These are phyloP conservation scores for Drosophila insularis DNA, from an alignment of 1,140 invertebrate species.

Conservation along the genomic window DNA sequence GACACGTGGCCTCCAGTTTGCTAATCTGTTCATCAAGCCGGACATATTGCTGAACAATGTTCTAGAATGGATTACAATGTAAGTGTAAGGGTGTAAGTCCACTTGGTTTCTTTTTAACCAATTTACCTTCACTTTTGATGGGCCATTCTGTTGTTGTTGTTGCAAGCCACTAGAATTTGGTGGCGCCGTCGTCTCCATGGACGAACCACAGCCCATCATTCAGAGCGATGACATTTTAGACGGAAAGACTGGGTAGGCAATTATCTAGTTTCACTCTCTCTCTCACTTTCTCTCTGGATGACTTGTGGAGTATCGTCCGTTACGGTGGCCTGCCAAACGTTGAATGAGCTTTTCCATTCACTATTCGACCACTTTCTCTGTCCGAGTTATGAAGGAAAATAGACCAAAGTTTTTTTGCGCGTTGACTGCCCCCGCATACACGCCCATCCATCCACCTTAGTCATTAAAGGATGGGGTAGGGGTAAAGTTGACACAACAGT, in stretches of 20 bases:
- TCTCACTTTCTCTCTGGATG: background rate
- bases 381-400: constrained; percentile 39
- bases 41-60: constrained; percentile 68
- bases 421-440: constrained; percentile 21
- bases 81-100: background rate
- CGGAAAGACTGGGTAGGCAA: constrained; percentile 10
- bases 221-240: constrained; percentile 57
- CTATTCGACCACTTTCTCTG: constrained; percentile 43
- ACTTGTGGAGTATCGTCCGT: constrained; percentile 18
- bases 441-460: constrained; percentile 5
- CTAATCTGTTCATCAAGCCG: constrained; percentile 76
- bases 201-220: constrained; percentile 80
- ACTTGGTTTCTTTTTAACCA: too few relatives aligned
- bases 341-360: constrained; percentile 51
- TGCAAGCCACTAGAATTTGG: constrained; percentile 54
- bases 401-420: constrained; percentile 62
- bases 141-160: constrained; percentile 55
- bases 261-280: background rate
- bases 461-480: background rate
- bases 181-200: constrained; percentile 62
- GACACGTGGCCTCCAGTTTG: constrained; percentile 70
- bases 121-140: constrained; percentile 46
- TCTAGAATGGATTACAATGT: constrained; percentile 13
- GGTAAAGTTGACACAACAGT: background rate
- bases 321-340: constrained; percentile 56